Percentiles rank a stretch among this genome's conserved stretches.
These are phyloP conservation scores for Cyanoderma ruficeps DNA, from an alignment of 2,113 vertebrate species.

Conservation along the genomic window DNA sequence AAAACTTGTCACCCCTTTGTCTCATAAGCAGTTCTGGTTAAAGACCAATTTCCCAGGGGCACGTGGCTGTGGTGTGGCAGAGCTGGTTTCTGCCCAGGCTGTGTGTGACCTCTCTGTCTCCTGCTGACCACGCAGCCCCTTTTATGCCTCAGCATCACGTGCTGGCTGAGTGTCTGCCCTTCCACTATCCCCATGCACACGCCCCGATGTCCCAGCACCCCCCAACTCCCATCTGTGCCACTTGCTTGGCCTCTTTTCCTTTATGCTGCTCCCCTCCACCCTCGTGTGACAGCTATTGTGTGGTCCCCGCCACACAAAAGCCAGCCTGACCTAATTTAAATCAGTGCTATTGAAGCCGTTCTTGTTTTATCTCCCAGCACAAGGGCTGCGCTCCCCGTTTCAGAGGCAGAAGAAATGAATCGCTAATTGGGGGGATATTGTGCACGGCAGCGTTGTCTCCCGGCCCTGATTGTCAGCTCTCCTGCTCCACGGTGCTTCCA, in stretches of 20 bases:
- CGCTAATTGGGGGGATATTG: slow-evolving; percentile 65
- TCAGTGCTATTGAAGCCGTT: slow-evolving; percentile 58
- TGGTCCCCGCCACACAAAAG: slow-evolving; percentile 53
- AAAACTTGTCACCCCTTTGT: background rate
- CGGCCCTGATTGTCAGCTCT: slow-evolving; percentile 38
- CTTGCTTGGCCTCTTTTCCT: slow-evolving; percentile 63
- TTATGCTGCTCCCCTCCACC: slow-evolving; percentile 45
- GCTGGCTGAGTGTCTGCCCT: background rate
- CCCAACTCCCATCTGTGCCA: slow-evolving; percentile 23
- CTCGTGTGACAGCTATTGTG: slow-evolving; percentile 61
- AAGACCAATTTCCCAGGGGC: background rate
- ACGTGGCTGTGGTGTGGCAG: background rate
- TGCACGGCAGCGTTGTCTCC: slow-evolving; percentile 3
- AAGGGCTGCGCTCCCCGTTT: slow-evolving; percentile 54
- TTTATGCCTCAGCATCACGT: background rate
- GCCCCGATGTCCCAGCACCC: background rate
- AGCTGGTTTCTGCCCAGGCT: background rate
- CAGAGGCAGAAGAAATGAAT: slow-evolving; percentile 55
- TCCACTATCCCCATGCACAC: background rate
- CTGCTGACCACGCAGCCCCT: background rate
- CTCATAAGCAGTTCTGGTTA: background rate
- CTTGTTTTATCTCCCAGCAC: slow-evolving; percentile 65
- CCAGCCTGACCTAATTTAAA: slow-evolving; percentile 68
- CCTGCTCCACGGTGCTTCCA: background rate
- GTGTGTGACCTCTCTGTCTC: background rate